Evolutionary conservation across 2,888 invertebrate species (phyloP).

Genomic region (Leuctra nigra): DNA sequence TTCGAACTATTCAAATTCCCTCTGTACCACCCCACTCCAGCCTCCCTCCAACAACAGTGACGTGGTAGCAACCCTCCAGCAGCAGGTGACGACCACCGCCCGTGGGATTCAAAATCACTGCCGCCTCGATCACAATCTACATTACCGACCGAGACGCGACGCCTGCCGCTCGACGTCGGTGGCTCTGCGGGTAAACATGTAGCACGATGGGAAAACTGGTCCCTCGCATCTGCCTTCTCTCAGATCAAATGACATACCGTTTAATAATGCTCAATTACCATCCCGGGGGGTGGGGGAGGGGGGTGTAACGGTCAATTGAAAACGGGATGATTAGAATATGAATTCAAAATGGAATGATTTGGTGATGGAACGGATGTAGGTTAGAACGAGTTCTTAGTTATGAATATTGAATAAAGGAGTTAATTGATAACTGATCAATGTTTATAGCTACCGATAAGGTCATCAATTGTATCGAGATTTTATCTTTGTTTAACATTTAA

Average conservation of each 20-base stretch:
- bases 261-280: constrained; percentile 8
- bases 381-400: no score
- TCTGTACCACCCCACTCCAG: no score
- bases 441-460: no score
- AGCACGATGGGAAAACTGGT: not conserved
- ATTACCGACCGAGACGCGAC: no score
- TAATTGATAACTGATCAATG: no score
- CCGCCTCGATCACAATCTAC: no score
- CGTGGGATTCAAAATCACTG: constrained; percentile 13
- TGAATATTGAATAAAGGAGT: no score
- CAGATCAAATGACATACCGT: not conserved
- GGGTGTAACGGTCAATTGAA: not conserved
- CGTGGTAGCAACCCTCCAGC: not conserved
- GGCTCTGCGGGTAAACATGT: not conserved
- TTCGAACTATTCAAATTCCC: no score
- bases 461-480: no score
- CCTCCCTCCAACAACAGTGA: no score
- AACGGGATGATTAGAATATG: not conserved
- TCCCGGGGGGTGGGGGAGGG: not conserved
- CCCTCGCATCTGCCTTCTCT: not conserved
- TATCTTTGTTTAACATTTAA: no score
- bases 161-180: not conserved
- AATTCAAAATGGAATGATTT: not conserved
- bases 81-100: not conserved
- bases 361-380: not conserved